Conservation (phyloP, 2,797 vertebrate species). For the Takifugu rubripes region DNA sequence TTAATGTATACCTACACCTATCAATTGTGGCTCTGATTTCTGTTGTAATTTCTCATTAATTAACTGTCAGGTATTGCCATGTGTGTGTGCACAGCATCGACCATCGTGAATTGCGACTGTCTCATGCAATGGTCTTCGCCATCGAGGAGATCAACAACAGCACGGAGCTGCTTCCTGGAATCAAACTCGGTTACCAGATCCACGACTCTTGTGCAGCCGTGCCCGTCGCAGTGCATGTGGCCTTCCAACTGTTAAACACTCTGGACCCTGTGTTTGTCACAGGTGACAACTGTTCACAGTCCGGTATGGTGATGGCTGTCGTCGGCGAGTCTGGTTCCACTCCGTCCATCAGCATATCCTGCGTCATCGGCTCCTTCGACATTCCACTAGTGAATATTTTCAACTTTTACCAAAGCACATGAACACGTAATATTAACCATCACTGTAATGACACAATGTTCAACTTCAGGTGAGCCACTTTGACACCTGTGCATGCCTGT, state of each 20-base stretch:
- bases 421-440: neutral
- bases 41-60: no score
- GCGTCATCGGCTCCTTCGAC: constrained; percentile 1
- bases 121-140: constrained; percentile 54
- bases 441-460: neutral
- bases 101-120: constrained; percentile 4
- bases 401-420: neutral
- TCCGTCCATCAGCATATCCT: constrained; percentile 7
- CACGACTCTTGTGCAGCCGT: constrained; percentile 58
- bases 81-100: constrained; percentile 1
- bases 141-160: constrained; percentile 68
- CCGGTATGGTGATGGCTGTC: constrained; percentile 2
- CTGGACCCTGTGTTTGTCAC: constrained; percentile 31
- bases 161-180: constrained; percentile 50
- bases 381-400: constrained; percentile 10
- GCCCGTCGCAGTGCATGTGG: constrained; percentile 33
- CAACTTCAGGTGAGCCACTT: no score
- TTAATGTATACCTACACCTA: no score
- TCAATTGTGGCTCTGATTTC: no score
- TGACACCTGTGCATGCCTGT: no score
- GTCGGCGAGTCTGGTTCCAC: constrained; percentile 7
- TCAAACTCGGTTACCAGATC: constrained; percentile 61
- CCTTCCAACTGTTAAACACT: constrained; percentile 55
- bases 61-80: neutral
- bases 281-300: neutral